Evolutionary conservation across 2,888 invertebrate species (phyloP).

Genomic region (Phyto melanocephala): DNA sequence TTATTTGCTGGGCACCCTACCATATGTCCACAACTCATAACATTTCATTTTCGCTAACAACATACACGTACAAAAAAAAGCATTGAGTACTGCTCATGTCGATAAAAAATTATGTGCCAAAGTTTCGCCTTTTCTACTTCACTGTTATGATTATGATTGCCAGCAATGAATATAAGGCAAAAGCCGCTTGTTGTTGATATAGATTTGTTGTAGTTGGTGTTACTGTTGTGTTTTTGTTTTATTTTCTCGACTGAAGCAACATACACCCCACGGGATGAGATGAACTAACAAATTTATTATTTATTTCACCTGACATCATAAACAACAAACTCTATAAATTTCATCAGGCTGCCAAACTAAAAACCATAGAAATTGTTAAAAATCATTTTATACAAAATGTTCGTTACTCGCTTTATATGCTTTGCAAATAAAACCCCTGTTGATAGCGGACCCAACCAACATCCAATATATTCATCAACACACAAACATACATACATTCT

Average conservation of each 20-base stretch:
- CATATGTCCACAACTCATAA: neutral
- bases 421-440: no score
- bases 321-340: constrained; percentile 77
- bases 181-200: constrained; percentile 10
- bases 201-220: neutral
- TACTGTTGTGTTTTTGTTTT: constrained; percentile 11
- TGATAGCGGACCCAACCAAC: neutral
- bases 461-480: neutral
- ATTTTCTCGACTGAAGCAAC: neutral
- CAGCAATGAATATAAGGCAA: constrained; percentile 15
- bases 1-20: no score
- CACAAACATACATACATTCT: neutral
- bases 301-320: constrained; percentile 79
- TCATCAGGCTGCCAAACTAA: constrained; percentile 63
- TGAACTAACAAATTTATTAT: constrained; percentile 78
- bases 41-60: constrained; percentile 54
- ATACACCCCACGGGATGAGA: constrained; percentile 58
- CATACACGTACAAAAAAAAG: neutral
- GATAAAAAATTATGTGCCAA: constrained; percentile 62
- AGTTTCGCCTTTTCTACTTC: constrained; percentile 59
- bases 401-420: constrained; percentile 10
- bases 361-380: constrained; percentile 62
- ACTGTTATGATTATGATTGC: constrained; percentile 42
- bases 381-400: constrained; percentile 43
- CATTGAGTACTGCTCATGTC: constrained; percentile 20